Base-by-base conservation (phyloP, 2,113 vertebrate genomes). In the Dasyurus viverrinus region DNA sequence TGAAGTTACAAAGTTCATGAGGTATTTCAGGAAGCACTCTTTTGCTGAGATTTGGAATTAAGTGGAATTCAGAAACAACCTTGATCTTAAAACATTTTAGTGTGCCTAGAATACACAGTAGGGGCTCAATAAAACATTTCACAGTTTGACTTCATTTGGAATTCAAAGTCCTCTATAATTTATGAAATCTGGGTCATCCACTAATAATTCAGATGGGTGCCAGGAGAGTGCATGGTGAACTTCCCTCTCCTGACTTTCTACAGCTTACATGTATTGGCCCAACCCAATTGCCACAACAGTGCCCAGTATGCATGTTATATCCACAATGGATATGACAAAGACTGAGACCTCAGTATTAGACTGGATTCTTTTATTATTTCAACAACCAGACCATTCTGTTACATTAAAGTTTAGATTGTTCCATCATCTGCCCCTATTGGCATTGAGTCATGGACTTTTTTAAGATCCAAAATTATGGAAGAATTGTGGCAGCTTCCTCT, bases 11-110 rank as follows among this genome's bases (percentile, higher is more conserved):
- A 2, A 54, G 54, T 92, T 89, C 57, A 36, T 16, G 92, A 92
- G 6, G 1, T 16, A 54, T 50, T 95, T 92, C 68, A 46, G 55
- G 54, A 46, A 53, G 60, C 90, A 57, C 91, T 92, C 53, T 53
- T 93, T 94, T 68, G 90, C 53, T 25, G 92, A 25, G 93, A 68
- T 89, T 92, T 94, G 22, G 26, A 92, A 94, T 96, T 91, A 94
- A 93, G 50, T 95, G 53, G 11, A 89, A 50, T 12, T 16, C 27
- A 55, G 6, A 11, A 47, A 53, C n/a, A 92, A 76, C 1, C 90
- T 84, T 48, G 0, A 53, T 94, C 26, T 95, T 76, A 84, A 84
- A 84, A 84, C n/a, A 42, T 42, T 84, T 84, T 16, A 1, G 2
- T 90, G 47, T 91, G 22, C 1, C 1, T 0, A n/a, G 46, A 91